These are phyloP conservation scores for Hafferia zeledoni DNA, from an alignment of 2,797 vertebrate genomes.

Conservation along the genomic window DNA sequence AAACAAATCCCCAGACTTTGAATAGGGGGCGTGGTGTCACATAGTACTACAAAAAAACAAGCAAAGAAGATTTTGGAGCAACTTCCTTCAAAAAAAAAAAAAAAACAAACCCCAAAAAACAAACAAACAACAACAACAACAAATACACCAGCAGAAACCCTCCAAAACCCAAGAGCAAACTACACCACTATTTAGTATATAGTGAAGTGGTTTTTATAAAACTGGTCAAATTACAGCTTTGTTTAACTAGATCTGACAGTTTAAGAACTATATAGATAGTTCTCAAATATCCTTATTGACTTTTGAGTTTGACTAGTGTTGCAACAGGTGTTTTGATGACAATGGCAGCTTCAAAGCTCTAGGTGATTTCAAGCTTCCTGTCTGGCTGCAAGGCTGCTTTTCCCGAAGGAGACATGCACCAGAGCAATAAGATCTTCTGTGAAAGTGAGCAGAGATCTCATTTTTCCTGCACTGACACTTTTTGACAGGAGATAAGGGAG, in stretches of 20 bases:
- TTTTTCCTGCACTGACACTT: neutral
- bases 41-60: neutral
- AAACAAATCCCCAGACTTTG: neutral
- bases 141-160: neutral
- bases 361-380: neutral
- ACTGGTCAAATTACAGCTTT: neutral
- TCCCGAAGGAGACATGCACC: neutral
- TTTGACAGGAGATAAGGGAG: neutral
- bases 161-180: neutral
- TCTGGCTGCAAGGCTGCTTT: neutral
- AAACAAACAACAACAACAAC: neutral
- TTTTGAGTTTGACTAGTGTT: neutral
- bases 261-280: neutral
- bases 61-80: neutral
- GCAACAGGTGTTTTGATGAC: neutral
- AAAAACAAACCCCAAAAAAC: too few species aligned
- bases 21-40: neutral
- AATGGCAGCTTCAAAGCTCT: neutral
- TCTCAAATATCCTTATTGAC: neutral
- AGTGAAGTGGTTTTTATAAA: neutral
- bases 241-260: neutral
- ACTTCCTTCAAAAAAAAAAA: neutral
- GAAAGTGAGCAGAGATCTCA: neutral
- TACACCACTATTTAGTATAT: neutral
- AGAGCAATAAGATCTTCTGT: neutral